Base-by-base conservation (phyloP, 2,888 invertebrate genomes). In the Pyrrhosoma nymphula region DNA sequence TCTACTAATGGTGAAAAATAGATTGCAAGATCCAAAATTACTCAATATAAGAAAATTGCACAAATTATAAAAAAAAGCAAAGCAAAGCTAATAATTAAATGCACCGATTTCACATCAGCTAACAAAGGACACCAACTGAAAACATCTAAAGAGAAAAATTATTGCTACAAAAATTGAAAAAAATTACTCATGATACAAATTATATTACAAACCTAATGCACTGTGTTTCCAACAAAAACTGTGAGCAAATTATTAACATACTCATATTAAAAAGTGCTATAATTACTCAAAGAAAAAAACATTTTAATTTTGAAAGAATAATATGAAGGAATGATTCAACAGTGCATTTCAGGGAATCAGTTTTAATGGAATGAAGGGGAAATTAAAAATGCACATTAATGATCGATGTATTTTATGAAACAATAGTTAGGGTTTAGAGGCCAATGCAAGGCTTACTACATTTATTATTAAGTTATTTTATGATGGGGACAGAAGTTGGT, bases 41-140 rank as follows among this genome's bases (percentile, higher is more conserved):
- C 26, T 35, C 30, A 56, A 91, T 14, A 60, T 35, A 60, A 39
- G 35, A 60, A 91, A 91, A 60, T 60, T 12, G 35, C 60, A 35
- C 2, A 91, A 60, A 82, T 82, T 35, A 82, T 82, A 6, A 93
- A 26, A 39, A 69, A 93, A 93, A 69, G 93, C 47, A 26, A 18
- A 6, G 75, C 12, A 69, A 93, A 47, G 69, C 35, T 69, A 18
- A 93, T n/a, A 12, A 69, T 39, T 93, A 93, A 69, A 93, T 69
- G 69, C 75, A 30, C 69, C 23, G 20, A n/a, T 93, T 75, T 93
- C 47, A 75, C 39, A 69, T 93, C 69, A 47, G 47, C 69, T 47
- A 47, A 69, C 69, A 63, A 93, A 93, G 69, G 93, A 93, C 69
- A 93, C 23, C 39, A 93, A 55, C 69, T 93, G 63, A 63, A 93